Percentiles rank a stretch among this genome's conserved stretches.
These are phyloP conservation scores for Elephas maximus DNA, from an alignment of 2,113 vertebrate species.

Conservation along the genomic window DNA sequence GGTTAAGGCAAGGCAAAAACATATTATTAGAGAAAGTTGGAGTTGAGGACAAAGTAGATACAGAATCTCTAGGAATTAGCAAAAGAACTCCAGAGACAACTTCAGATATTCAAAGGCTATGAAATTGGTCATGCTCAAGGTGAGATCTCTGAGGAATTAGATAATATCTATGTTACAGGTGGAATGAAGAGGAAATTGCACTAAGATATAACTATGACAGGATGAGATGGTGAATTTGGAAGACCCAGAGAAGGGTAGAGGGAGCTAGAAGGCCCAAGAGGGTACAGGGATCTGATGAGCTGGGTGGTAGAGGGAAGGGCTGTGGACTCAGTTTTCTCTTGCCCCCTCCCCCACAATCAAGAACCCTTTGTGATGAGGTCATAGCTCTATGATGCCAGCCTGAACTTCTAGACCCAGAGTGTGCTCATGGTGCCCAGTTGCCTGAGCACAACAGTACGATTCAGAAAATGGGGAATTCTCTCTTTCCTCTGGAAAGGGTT, in stretches of 20 bases:
- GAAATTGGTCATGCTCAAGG: background rate
- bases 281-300: background rate
- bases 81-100: no score
- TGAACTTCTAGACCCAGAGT: fast-evolving
- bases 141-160: background rate
- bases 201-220: background rate
- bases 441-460: background rate
- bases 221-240: background rate
- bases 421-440: background rate
- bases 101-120: background rate
- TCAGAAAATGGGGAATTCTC: background rate
- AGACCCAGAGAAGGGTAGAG: background rate
- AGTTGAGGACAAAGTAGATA: no score
- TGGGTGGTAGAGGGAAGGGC: background rate
- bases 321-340: background rate
- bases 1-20: no score
- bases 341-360: background rate
- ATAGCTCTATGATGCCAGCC: background rate
- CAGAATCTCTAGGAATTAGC: no score
- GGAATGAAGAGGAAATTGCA: background rate
- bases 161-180: background rate
- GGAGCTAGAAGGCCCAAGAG: background rate
- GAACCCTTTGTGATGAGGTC: background rate
- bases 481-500: background rate
- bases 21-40: no score